Percentiles rank a stretch among this genome's conserved stretches.
Conservation (phyloP, 2,113 vertebrate species). For the Ramphastos sulfuratus region DNA sequence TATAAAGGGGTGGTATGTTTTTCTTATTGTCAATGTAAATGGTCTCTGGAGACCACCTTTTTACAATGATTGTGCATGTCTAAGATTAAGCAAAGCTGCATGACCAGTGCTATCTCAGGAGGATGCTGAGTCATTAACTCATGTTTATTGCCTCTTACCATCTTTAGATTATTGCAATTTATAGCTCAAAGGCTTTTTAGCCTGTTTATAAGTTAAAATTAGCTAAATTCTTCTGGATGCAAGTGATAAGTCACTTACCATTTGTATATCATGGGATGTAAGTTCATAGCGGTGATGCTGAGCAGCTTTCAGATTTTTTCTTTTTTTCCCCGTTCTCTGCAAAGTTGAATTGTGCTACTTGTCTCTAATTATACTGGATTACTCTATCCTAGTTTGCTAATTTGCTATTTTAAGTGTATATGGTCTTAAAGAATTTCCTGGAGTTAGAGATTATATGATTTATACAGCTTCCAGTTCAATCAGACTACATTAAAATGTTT, state of each 20-base stretch:
- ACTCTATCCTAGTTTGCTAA: background rate
- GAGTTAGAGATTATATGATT: background rate
- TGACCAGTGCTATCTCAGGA: slow-evolving; percentile 60
- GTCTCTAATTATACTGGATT: background rate
- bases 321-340: background rate
- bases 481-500: background rate
- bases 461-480: background rate
- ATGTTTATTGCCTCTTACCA: slow-evolving; percentile 58
- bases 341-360: background rate
- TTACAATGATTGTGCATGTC: slow-evolving; percentile 57
- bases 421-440: background rate
- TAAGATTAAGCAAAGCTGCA: slow-evolving; percentile 41
- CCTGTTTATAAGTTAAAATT: slow-evolving; percentile 64
- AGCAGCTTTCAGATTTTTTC: background rate
- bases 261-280: slow-evolving; percentile 33
- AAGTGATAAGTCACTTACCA: slow-evolving; percentile 47
- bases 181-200: slow-evolving; percentile 61
- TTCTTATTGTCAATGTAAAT: slow-evolving; percentile 48
- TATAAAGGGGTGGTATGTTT: slow-evolving; percentile 24
- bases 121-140: slow-evolving; percentile 59
- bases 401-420: background rate
- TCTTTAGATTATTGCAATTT: slow-evolving; percentile 65
- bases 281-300: slow-evolving; percentile 17
- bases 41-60: slow-evolving; percentile 37
- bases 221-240: slow-evolving; percentile 56